A percentile compares a stretch with the other conserved stretches of the same genome.
These are phyloP conservation scores for Forbesichthys agassizii DNA, from an alignment of 2,113 vertebrate genomes.

Conservation along the genomic window DNA sequence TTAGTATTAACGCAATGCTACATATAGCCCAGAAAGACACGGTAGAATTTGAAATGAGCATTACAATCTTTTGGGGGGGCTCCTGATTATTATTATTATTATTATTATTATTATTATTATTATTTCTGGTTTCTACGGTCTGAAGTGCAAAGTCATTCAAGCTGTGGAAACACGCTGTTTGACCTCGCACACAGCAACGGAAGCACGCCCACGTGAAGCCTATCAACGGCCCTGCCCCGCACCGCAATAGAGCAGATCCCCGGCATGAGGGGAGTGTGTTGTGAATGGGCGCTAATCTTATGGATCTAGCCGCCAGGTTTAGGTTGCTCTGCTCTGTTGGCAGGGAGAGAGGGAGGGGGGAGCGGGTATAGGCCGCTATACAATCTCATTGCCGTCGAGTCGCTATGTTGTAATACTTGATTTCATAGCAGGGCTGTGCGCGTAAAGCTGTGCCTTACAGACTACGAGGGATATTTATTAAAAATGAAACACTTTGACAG, in stretches of 20 bases:
- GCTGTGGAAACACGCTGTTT: slow-evolving; percentile 40
- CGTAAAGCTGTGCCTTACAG: slow-evolving; percentile 16
- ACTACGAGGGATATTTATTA: slow-evolving; percentile 25
- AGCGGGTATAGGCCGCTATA: slow-evolving; percentile 13
- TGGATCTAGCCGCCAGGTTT: slow-evolving; percentile 49
- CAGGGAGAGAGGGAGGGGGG: not conserved
- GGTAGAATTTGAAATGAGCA: too few species aligned
- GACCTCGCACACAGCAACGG: slow-evolving; percentile 28
- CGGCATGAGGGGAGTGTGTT: slow-evolving; percentile 9
- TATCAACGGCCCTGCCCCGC: slow-evolving; percentile 29
- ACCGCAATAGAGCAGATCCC: slow-evolving; percentile 12
- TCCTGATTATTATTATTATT: not conserved
- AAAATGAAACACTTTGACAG: not conserved
- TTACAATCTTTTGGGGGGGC: not conserved
- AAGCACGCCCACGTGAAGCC: slow-evolving; percentile 20
- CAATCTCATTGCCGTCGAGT: slow-evolving; percentile 34
- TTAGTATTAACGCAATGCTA: not conserved
- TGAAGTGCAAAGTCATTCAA: slow-evolving; percentile 25
- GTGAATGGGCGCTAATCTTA: slow-evolving; percentile 51
- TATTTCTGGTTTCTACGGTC: slow-evolving; percentile 5
- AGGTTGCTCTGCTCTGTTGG: slow-evolving; percentile 36
- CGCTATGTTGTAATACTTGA: slow-evolving; percentile 39
- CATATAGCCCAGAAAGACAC: too few species aligned
- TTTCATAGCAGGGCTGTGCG: slow-evolving; percentile 5
- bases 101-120: not conserved